These are phyloP conservation scores for Globodera ellingtonae DNA, from an alignment of 1,140 invertebrate genomes.

Conservation along the genomic window DNA sequence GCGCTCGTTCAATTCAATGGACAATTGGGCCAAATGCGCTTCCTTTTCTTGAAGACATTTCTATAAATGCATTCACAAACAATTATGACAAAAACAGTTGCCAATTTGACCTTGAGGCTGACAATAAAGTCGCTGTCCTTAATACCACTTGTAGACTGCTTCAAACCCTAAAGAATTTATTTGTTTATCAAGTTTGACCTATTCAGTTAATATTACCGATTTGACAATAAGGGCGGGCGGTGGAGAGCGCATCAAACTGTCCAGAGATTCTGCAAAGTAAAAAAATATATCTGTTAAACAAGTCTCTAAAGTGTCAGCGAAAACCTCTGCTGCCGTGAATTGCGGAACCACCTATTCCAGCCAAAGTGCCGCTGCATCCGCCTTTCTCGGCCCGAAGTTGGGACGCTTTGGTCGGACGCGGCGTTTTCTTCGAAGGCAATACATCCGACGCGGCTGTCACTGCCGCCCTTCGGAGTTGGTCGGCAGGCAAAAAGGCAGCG, in stretches of 20 bases:
- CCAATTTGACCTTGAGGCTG: slow-evolving; percentile 7
- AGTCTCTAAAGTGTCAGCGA: neutral
- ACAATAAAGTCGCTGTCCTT: slow-evolving; percentile 17
- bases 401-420: slow-evolving; percentile 46
- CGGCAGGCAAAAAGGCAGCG: slow-evolving; percentile 47
- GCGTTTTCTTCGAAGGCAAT: slow-evolving; percentile 7
- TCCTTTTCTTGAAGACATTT: slow-evolving; percentile 44
- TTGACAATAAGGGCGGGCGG: neutral
- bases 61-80: slow-evolving; percentile 24
- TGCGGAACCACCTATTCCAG: neutral
- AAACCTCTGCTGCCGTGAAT: slow-evolving; percentile 4
- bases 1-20: slow-evolving; percentile 32
- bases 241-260: slow-evolving; percentile 21
- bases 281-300: neutral
- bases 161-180: slow-evolving; percentile 4
- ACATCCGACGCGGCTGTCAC: slow-evolving; percentile 14
- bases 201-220: slow-evolving; percentile 65
- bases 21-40: slow-evolving; percentile 28
- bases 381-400: slow-evolving; percentile 34
- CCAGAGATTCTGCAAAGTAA: slow-evolving; percentile 19
- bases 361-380: neutral
- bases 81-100: neutral
- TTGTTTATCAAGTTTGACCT: neutral
- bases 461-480: slow-evolving; percentile 36
- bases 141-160: slow-evolving; percentile 14